phyloP scores from a whole-genome alignment of 2,797 vertebrate genomes.

The Sandelia bainsii region DNA sequence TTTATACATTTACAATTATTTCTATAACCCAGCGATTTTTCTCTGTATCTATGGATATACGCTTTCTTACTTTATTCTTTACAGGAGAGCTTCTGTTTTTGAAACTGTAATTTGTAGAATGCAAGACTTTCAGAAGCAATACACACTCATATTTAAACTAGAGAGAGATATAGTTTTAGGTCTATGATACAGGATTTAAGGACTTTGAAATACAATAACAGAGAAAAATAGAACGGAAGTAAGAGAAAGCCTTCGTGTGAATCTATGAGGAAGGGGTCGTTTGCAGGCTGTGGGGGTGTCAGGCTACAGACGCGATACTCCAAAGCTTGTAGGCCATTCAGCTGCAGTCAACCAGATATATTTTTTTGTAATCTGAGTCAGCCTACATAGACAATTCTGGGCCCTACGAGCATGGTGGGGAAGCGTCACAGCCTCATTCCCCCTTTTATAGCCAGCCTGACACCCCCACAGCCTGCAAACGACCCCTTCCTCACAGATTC shows the following conservation, averaged over 20 bases:
- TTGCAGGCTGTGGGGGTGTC: no score
- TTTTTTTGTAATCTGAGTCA: slow-evolving; percentile 73
- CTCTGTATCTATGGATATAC: neutral
- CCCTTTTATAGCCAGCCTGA: slow-evolving; percentile 48
- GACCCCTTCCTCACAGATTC: slow-evolving; percentile 34
- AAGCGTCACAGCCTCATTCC: slow-evolving; percentile 45
- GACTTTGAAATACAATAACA: slow-evolving; percentile 2
- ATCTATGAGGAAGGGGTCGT: no score
- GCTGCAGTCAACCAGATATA: slow-evolving; percentile 66
- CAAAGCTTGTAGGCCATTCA: slow-evolving; percentile 61
- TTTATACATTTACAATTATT: slow-evolving; percentile 32
- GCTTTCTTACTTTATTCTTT: slow-evolving; percentile 25
- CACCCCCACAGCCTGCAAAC: slow-evolving; percentile 8
- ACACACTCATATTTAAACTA: slow-evolving; percentile 11
- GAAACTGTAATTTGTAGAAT: slow-evolving; percentile 30
- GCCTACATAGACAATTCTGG: slow-evolving; percentile 72
- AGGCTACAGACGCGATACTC: no score
- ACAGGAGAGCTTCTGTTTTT: slow-evolving; percentile 7
- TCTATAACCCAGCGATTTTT: neutral
- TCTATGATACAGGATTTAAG: neutral
- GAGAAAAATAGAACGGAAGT: slow-evolving; percentile 1
- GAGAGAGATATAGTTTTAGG: neutral
- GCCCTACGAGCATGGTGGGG: slow-evolving; percentile 34
- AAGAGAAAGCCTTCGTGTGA: no score
- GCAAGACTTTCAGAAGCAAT: slow-evolving; percentile 28